Conservation (phyloP, 2,888 invertebrate genomes). For the Caenorhabditis sp. region DNA sequence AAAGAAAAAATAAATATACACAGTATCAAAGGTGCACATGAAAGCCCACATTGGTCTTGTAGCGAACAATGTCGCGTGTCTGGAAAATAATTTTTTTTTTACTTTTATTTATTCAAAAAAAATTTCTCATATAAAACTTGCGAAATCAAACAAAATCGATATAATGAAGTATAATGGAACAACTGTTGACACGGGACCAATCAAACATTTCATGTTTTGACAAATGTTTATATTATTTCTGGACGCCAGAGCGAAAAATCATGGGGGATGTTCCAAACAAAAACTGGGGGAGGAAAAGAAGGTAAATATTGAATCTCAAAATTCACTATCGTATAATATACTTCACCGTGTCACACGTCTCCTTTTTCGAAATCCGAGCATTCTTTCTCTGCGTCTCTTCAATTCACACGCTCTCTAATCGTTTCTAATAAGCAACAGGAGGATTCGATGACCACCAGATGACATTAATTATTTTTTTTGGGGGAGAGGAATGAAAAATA, state of each 20-base stretch:
- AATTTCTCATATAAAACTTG: not conserved
- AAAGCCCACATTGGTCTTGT: not conserved
- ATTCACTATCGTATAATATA: not conserved
- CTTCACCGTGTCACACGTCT: slow-evolving; percentile 8
- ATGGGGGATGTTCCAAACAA: slow-evolving; percentile 11
- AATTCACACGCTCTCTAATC: slow-evolving; percentile 15
- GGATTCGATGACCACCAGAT: slow-evolving; percentile 5
- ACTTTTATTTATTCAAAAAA: not conserved
- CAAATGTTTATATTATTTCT: not conserved
- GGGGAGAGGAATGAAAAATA: not conserved
- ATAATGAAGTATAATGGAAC: not conserved
- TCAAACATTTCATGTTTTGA: not conserved
- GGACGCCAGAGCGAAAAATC: slow-evolving; percentile 4
- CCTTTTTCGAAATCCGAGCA: slow-evolving; percentile 9
- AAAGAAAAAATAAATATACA: not conserved
- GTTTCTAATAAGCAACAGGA: slow-evolving; percentile 17
- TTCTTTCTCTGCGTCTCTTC: slow-evolving; percentile 21
- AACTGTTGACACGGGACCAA: slow-evolving; percentile 4
- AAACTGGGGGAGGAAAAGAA: slow-evolving; percentile 13
- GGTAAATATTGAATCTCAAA: slow-evolving; percentile 18
- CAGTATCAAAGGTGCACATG: not conserved
- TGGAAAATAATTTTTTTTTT: not conserved
- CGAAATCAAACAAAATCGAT: not conserved
- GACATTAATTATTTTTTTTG: not conserved
- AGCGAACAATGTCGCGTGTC: no score